Evolutionary conservation across 2,888 invertebrate species (phyloP), one percentile per base, ranked within the genome.

Genomic region (Hanleya hanleyi): DNA sequence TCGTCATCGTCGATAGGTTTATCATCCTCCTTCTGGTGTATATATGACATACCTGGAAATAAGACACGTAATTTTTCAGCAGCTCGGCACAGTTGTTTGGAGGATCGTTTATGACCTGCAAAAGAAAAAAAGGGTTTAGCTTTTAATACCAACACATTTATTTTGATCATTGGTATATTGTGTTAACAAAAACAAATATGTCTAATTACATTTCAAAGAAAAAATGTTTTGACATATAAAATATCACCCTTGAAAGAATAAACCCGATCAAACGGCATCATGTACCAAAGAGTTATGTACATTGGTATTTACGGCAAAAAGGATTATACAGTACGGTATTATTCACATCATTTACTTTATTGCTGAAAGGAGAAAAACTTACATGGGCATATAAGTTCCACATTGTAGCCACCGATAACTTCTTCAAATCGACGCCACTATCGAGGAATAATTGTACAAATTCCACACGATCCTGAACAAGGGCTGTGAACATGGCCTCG

Each of bases 361-460:
- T n/a, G n/a, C n/a, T n/a, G n/a, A n/a, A n/a, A n/a, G n/a, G 47
- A 41, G 47, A 15, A 41, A 15, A n/a, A 22, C 82, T 78, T 74
- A 82, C 81, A 75, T 74, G 78, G 29, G 73, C 78, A 75, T 86
- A 86, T 5, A 90, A 82, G 33, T 85, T 84, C 79, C 86, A 82
- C n/a, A 90, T 79, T 37, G 86, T 85, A 29, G 77, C 70, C 12
- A 84, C 78, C n/a, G 87, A 88, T 38, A 90, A 84, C 41, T 81
- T 76, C 64, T 82, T 81, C 64, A 90, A 73, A 35, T 88, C 86
- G 41, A 90, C 85, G 50, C 90, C 90, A 75, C 86, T 87, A 73
- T 90, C 90, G 33, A 90, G 69, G 72, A 90, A 89, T 26, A 90
- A 78, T 74, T 89, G 85, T 1, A 90, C 89, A 83, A 90, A 90